Evolutionary conservation across 2,888 invertebrate species (phyloP), one percentile per base, ranked within the genome.

Genomic region (Cinara cedri): DNA sequence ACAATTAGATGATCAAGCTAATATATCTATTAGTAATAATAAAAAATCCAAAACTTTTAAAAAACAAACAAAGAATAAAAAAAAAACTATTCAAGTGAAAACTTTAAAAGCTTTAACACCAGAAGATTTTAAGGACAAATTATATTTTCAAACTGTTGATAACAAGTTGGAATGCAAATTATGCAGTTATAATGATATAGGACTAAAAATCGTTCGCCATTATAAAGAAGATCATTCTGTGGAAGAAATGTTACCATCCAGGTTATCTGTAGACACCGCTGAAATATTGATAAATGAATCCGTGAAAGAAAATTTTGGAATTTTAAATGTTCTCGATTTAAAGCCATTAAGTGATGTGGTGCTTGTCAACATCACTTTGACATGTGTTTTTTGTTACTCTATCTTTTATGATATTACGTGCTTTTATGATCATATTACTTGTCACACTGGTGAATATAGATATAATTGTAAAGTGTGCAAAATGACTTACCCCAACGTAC

Each of bases 371-470:
- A 19, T 3, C 42, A n/a, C 6, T 16, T 78, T 46, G 60, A 78
- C 60, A 1, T 83, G 83, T 72, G 68, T 82, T 24, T 81, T 83
- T 13, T 83, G 83, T 72, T 42, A 80, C 65, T 1, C 54, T 63
- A 51, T n/a, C 66, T 55, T 72, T 26, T 24, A 49, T 55, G 78
- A 81, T 44, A 57, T 81, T 21, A 16, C 70, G 10, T 82, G 83
- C 2, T 92, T 92, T 84, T 91, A 91, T 84, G 92, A 93, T 84
- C 94, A 95, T 84, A 87, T 93, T 57, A 89, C 90, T 26, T 88
- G 86, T 66, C 95, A 95, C 81, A 94, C 94, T 0, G 94, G 94
- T 0, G 94, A 95, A 86, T 92, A 90, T 83, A 88, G 90, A 76
- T 90, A 89, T 81, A 85, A 87, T 26, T 94, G 94, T 85, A 88